phyloP scores from a whole-genome alignment of 2,888 invertebrate species.

The Barypeithes pellucidus region DNA sequence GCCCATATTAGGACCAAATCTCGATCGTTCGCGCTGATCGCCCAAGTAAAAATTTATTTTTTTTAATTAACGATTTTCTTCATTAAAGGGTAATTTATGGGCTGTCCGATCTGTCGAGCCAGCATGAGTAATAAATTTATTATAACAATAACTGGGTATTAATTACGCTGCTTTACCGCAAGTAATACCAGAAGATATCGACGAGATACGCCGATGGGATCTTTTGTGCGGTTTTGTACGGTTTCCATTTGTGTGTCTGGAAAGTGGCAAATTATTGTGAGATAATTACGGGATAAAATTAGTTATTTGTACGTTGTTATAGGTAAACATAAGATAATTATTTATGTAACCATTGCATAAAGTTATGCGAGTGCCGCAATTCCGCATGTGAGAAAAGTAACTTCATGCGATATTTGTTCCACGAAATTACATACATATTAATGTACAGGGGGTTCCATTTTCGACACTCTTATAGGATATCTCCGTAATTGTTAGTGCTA shows the following conservation, averaged over 20 bases:
- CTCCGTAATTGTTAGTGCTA: no score
- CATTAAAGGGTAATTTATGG: slow-evolving; percentile 47
- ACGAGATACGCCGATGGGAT: slow-evolving; percentile 28
- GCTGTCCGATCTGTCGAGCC: slow-evolving; percentile 47
- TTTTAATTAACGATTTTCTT: slow-evolving; percentile 51
- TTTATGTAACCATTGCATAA: no score
- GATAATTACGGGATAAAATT: slow-evolving; percentile 9
- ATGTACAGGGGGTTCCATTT: no score
- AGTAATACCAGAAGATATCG: slow-evolving; percentile 31
- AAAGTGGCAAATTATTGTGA: slow-evolving; percentile 45
- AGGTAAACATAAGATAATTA: no score
- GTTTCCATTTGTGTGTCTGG: slow-evolving; percentile 40
- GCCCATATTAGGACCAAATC: slow-evolving; percentile 42
- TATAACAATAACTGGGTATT: slow-evolving; percentile 47
- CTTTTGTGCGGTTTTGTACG: slow-evolving; percentile 43
- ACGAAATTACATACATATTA: no score
- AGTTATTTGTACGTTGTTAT: not conserved
- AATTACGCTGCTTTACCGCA: slow-evolving; percentile 44
- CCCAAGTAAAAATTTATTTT: slow-evolving; percentile 42
- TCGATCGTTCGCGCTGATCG: slow-evolving; percentile 11
- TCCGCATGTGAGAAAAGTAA: no score
- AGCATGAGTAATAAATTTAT: slow-evolving; percentile 53
- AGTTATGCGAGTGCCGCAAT: no score
- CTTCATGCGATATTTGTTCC: no score
- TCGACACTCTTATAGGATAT: no score